These are phyloP conservation scores for Salvelinus namaycush DNA, from an alignment of 2,113 vertebrate genomes.

Conservation along the genomic window DNA sequence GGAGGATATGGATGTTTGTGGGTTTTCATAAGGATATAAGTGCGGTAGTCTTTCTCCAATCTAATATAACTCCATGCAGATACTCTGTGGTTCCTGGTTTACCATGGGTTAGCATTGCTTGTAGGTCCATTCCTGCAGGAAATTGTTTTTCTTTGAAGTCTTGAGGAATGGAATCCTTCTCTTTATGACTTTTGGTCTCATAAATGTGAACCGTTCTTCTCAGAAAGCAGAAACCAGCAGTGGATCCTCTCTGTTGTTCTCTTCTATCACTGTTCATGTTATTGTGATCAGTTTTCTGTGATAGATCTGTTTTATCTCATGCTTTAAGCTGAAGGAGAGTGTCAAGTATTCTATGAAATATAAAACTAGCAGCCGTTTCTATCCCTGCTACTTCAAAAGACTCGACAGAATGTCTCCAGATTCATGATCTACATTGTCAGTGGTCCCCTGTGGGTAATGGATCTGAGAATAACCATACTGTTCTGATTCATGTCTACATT, in stretches of 20 bases:
- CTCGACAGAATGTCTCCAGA: neutral
- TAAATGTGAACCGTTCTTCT: constrained; percentile 11
- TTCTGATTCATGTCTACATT: neutral
- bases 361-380: constrained; percentile 28
- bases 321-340: constrained; percentile 13
- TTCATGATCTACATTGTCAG: no score
- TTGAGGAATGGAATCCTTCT: constrained; percentile 3
- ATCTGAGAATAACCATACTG: no score
- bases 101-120: neutral
- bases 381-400: constrained; percentile 13
- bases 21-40: neutral
- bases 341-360: constrained; percentile 14
- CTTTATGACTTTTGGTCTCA: neutral
- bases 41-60: neutral
- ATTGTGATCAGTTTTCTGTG: constrained; percentile 28
- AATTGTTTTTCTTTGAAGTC: constrained; percentile 22
- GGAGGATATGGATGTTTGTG: neutral
- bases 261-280: constrained; percentile 8
- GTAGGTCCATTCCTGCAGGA: neutral
- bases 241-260: neutral
- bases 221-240: constrained; percentile 27
- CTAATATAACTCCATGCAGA: neutral
- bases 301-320: constrained; percentile 18
- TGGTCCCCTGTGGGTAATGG: no score
- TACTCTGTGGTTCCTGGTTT: no score